Base-by-base conservation (phyloP, 2,888 invertebrate genomes). In the Epirrhoe alternata region DNA sequence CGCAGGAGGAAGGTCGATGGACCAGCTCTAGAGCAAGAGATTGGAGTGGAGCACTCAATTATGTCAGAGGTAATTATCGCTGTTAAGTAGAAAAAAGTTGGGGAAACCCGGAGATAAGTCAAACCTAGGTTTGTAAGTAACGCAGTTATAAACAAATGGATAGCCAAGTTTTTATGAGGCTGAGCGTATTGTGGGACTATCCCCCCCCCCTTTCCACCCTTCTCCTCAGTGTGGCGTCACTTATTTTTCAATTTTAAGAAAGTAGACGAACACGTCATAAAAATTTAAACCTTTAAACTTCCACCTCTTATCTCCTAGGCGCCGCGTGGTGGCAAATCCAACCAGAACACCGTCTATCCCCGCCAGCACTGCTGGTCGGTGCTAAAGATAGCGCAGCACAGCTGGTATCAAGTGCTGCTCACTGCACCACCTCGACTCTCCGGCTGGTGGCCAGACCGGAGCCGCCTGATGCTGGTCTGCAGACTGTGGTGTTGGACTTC, bases 31-130 rank as follows among this genome's bases (percentile, higher is more conserved):
- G 92, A 0, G 92, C 92, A 0, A 80, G 87, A 35, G 92, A 93
- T 73, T 93, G 92, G 92, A 80, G 77, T 1, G 92, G 92, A 0
- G 89, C 92, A 0, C 85, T 93, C 8, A 87, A 93, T 67, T 93
- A 93, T 68, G 86, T 92, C 6, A 85, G 92, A 88, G 92, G 92
- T 92, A 66, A 69, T 61, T 6, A 47, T 24, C 24, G 24, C 1
- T 24, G 1, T 24, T 2, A 24, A 24, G 24, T 24, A 24, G 24
- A 24, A 24, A 24, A 24, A 24, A 2, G 3, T 24, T 24, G 24
- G 24, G 1, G 3, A 24, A 24, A 24, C 24, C 24, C 24, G 24
- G 24, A 24, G 24, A n/a, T n/a, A n/a, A 24, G 24, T 3, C n/a
- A n/a, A 24, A 24, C 24, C 24, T 35, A 35, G 35, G 35, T n/a